Evolutionary conservation across 2,113 vertebrate species (phyloP).

Genomic region (Probosciger aterrimus): DNA sequence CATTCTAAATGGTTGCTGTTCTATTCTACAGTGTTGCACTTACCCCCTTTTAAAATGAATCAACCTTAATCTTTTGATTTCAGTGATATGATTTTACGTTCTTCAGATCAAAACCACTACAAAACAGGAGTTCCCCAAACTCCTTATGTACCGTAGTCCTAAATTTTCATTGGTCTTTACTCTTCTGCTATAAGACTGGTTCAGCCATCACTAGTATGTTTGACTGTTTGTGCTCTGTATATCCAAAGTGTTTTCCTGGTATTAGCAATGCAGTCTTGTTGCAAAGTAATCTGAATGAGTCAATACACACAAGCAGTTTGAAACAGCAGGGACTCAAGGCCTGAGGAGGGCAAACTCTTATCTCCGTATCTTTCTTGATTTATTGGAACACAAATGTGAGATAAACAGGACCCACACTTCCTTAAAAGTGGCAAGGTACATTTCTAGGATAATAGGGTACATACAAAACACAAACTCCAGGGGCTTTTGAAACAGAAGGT

Average conservation of each 20-base stretch:
- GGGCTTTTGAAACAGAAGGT: not conserved
- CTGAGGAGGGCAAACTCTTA: not conserved
- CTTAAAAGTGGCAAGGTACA: not conserved
- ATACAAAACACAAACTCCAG: not conserved
- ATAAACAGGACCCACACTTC: not conserved
- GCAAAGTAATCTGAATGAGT: not conserved
- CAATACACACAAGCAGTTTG: not conserved
- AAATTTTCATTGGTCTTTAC: not conserved
- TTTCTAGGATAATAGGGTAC: not conserved
- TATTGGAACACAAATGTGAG: not conserved
- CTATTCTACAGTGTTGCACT: not conserved
- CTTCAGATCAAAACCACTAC: not conserved
- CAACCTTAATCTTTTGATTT: conserved; percentile 12
- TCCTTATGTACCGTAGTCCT: not conserved
- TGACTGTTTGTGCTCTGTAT: not conserved
- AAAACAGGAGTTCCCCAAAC: not conserved
- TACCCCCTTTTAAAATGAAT: not conserved
- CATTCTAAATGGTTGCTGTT: not conserved
- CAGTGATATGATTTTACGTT: not conserved
- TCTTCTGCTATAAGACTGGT: not conserved
- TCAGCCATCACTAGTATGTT: not conserved
- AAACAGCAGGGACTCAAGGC: not conserved
- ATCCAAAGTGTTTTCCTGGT: not conserved
- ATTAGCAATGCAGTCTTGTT: not conserved
- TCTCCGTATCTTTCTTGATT: not conserved